These are phyloP conservation scores for Alcis repandata DNA, from an alignment of 2,888 invertebrate genomes.

Conservation along the genomic window DNA sequence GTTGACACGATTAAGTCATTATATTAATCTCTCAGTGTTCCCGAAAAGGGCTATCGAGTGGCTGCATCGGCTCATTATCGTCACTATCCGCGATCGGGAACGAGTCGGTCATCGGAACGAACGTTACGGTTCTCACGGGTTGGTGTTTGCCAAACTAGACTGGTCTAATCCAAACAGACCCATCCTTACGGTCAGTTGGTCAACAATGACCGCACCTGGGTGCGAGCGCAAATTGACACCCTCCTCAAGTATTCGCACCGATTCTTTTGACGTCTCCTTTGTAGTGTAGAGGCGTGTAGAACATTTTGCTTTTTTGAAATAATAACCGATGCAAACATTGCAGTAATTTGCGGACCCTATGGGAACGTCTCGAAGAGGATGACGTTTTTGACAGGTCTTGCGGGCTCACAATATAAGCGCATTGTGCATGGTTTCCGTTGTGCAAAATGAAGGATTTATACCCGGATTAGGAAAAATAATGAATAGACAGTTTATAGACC, in stretches of 20 bases:
- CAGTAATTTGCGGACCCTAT: conserved; percentile 74
- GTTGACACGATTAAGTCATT: conserved; percentile 71
- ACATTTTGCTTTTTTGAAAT: conserved; percentile 68
- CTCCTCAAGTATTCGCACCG: conserved; percentile 69
- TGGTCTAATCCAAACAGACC: conserved; percentile 75
- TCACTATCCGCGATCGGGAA: conserved; percentile 23
- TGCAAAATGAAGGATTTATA: conserved; percentile 59
- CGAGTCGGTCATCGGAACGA: conserved; percentile 49
- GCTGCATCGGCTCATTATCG: conserved; percentile 32
- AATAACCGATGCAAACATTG: conserved; percentile 80
- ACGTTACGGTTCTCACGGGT: conserved; percentile 78
- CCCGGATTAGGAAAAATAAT: conserved; percentile 60
- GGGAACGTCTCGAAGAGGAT: conserved; percentile 69
- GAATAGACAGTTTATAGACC: conserved; percentile 45
- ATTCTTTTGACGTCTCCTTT: conserved; percentile 74
- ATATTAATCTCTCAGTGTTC: conserved; percentile 49
- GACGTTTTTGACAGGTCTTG: conserved; percentile 80
- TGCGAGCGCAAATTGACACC: conserved; percentile 75
- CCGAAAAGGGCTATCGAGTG: conserved; percentile 36
- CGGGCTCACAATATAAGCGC: conserved; percentile 62
- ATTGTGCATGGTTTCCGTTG: conserved; percentile 70
- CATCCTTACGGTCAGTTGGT: conserved; percentile 79
- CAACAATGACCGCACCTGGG: conserved; percentile 81
- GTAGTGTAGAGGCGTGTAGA: conserved; percentile 75
- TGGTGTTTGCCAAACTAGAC: conserved; percentile 69